Evolutionary conservation across 2,113 vertebrate species (phyloP).

Genomic region (Himantopus leucocephalus): DNA sequence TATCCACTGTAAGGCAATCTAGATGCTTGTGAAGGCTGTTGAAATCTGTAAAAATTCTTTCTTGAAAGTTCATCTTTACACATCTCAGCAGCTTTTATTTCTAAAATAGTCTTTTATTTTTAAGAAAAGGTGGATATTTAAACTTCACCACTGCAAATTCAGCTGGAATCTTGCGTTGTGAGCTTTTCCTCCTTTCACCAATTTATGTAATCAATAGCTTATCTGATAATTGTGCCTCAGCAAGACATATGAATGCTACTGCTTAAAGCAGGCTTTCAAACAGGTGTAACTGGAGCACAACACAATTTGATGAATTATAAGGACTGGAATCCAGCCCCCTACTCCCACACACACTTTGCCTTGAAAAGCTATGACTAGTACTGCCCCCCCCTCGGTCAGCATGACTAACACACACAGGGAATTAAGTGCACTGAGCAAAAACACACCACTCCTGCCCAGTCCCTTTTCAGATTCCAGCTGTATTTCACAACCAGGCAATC

Average conservation of each 20-base stretch:
- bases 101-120: background rate
- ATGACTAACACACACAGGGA: constrained; percentile 4
- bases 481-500: background rate
- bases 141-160: background rate
- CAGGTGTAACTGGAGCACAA: background rate
- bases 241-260: rapidly evolving
- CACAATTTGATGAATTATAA: background rate
- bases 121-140: background rate
- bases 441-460: background rate
- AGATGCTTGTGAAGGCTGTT: background rate
- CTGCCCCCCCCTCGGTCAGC: background rate
- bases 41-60: background rate
- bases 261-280: background rate
- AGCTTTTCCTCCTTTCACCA: background rate
- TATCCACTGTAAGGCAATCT: background rate
- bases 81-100: background rate
- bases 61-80: background rate
- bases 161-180: background rate
- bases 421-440: background rate
- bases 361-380: background rate
- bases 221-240: background rate
- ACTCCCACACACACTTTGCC: background rate
- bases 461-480: background rate
- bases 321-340: background rate
- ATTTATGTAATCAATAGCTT: background rate